Evolutionary conservation across 1,140 invertebrate species (phyloP), one percentile per base, ranked within the genome.

Genomic region (Calephelis nemesis): DNA sequence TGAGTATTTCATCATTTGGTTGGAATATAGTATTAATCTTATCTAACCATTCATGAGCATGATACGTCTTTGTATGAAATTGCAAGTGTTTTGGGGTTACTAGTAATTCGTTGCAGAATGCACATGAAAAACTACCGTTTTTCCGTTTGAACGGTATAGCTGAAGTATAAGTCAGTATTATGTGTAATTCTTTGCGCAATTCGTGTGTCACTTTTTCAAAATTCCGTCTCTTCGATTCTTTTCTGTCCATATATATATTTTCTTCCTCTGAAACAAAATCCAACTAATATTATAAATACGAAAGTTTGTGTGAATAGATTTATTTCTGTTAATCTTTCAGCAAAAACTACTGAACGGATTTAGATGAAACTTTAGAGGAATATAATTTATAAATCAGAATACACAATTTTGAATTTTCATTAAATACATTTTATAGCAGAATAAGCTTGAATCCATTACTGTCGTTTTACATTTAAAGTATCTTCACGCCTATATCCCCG

Each of bases 241-340:
- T 15, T 30, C 7, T 19, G 6, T 19, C 15, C 11, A 39, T 30
- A 15, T 58, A 58, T 0, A 58, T 10, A 4, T 6, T 19, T 58
- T 58, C 54, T 12, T 58, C 54, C 30, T 58, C 54, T 58, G 6
- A 58, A 58, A 58, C 30, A 30, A 8, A 58, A 30, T 30, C 30
- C 30, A 30, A 30, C 30, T 30, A 2, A 30, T 30, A 30, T 30
- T 30, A 30, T 30, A 30, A 4, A 30, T 30, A 2, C 30, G 4
- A 30, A 30, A 30, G 30, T 2, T 30, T 30, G 19, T 19, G 19
- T 19, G 19, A 19, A 19, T 4, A 30, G 30, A 30, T 30, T 2
- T 30, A 0, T 1, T 0, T 19, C 19, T 19, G 19, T 19, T 1
- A 19, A 19, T 19, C 19, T 19, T 19, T 19, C 19, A 19, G 19